Percentiles rank a stretch among this genome's conserved stretches.
Evolutionary conservation across 2,113 vertebrate genomes (phyloP).

Genomic region (Piliocolobus tephrosceles): DNA sequence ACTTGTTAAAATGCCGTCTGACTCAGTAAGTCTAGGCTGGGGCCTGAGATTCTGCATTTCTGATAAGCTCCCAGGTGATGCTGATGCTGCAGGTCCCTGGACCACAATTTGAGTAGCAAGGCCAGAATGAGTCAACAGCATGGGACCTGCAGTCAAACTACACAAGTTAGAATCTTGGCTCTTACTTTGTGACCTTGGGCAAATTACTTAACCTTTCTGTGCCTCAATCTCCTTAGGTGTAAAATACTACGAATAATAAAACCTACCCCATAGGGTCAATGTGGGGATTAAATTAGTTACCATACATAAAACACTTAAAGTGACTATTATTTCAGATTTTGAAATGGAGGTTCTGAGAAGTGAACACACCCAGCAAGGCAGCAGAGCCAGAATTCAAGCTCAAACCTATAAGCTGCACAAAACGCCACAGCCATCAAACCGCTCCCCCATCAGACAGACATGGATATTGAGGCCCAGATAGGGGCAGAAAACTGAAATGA

Average conservation of each 20-base stretch:
- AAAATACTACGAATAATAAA: neutral
- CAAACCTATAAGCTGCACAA: neutral
- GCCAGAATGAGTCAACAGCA: neutral
- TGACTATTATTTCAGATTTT: neutral
- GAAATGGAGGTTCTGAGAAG: neutral
- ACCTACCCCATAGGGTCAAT: neutral
- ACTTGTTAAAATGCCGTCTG: neutral
- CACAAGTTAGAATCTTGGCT: neutral
- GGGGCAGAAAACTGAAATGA: neutral
- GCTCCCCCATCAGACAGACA: neutral
- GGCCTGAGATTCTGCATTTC: neutral
- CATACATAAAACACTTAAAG: neutral
- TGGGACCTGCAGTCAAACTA: neutral
- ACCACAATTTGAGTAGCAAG: neutral
- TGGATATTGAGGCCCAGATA: neutral
- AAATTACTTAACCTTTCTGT: neutral
- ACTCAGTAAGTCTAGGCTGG: neutral
- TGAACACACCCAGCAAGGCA: neutral
- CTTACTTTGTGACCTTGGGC: neutral
- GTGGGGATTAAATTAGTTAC: neutral
- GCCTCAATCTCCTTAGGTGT: neutral
- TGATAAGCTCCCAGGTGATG: neutral
- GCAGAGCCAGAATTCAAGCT: neutral
- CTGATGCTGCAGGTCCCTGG: neutral
- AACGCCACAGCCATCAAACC: neutral